These are phyloP conservation scores for Stylophora pistillata DNA, from an alignment of 64 coral and sea anemone genomes.

Conservation along the genomic window DNA sequence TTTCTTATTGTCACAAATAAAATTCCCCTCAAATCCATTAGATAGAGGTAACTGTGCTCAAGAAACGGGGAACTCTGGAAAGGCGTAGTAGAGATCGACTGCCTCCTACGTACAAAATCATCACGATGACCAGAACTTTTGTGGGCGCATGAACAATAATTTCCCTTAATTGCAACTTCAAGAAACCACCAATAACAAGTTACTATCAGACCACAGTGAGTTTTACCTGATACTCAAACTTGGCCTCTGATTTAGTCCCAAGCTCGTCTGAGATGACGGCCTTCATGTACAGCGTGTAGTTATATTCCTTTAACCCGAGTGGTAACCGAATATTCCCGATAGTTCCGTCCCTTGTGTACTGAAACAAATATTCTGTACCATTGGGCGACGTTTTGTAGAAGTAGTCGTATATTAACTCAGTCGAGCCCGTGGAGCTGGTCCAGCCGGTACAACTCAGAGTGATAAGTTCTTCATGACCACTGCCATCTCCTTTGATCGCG, in stretches of 20 bases:
- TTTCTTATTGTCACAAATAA: too few relatives aligned
- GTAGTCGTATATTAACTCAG: constrained; percentile 33
- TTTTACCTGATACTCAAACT: constrained; percentile 4
- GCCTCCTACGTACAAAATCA: too few relatives aligned
- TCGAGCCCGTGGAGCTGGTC: constrained; percentile 11
- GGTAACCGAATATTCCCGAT: constrained; percentile 3
- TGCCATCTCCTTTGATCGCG: background rate
- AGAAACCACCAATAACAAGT: too few relatives aligned
- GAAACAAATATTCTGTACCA: constrained; percentile 12
- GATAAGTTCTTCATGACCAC: background rate
- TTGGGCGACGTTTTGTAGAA: constrained; percentile 42
- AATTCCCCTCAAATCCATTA: too few relatives aligned
- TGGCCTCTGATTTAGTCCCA: background rate
- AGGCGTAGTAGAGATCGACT: too few relatives aligned
- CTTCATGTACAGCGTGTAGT: constrained; percentile 13
- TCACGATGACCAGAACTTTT: too few relatives aligned
- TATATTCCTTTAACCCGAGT: background rate
- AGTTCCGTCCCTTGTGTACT: background rate
- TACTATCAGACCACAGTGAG: background rate
- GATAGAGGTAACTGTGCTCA: too few relatives aligned
- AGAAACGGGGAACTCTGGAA: too few relatives aligned
- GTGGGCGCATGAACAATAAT: too few relatives aligned
- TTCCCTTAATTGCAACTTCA: too few relatives aligned
- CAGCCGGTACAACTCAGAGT: constrained; percentile 51
- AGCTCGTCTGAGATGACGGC: background rate